A percentile compares a stretch with the other conserved stretches of the same genome.
Conservation (phyloP, 1,140 invertebrate genomes). For the Trichonephila clavata region DNA sequence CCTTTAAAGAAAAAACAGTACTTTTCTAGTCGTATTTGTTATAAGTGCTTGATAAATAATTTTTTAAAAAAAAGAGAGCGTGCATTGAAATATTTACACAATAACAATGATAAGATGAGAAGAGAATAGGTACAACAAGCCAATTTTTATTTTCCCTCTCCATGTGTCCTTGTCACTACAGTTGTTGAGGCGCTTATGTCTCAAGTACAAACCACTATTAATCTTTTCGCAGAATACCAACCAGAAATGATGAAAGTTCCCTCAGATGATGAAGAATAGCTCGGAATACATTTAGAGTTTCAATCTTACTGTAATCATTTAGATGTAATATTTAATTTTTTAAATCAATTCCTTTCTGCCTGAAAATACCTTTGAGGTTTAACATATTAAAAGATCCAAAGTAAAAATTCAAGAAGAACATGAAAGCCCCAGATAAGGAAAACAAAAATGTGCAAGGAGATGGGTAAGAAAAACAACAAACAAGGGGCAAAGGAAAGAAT, state of each 20-base stretch:
- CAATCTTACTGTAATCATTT: not conserved
- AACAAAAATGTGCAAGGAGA: not conserved
- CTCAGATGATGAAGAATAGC: not conserved
- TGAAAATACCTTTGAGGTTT: not conserved
- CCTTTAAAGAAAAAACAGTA: too few species aligned
- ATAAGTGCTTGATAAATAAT: too few species aligned
- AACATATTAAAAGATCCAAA: not conserved
- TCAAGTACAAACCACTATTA: not conserved
- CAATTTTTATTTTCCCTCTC: not conserved
- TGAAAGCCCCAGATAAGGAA: not conserved
- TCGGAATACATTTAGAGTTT: not conserved
- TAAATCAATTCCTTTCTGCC: not conserved
- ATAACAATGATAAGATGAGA: not conserved
- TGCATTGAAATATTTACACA: too few species aligned
- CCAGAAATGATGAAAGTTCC: not conserved
- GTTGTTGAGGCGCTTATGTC: not conserved
- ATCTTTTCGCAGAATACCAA: not conserved
- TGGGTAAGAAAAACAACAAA: not conserved
- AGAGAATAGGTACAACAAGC: too few species aligned
- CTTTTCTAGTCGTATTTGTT: too few species aligned
- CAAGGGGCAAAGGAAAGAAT: constrained; percentile 3
- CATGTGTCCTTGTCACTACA: not conserved
- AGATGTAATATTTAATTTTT: not conserved
- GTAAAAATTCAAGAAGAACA: not conserved
- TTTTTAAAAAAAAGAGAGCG: too few species aligned